Evolutionary conservation across 2,797 vertebrate genomes (phyloP), one percentile per base, ranked within the genome.

Genomic region (Artibeus lituratus): DNA sequence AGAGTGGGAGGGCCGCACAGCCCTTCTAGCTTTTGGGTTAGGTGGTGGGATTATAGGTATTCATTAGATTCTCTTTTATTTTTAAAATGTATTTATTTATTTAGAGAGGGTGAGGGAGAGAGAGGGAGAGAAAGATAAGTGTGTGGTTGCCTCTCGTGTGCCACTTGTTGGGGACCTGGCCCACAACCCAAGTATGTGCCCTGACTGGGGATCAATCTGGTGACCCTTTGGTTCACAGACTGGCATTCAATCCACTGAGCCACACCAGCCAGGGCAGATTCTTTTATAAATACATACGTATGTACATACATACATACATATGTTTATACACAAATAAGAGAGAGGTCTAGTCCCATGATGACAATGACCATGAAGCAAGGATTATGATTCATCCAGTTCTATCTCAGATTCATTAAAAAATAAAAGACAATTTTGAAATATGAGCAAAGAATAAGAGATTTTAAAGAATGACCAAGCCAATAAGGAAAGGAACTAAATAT

Each of bases 401-500:
- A 10, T 87, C 77, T 97, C 72, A 65, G 59, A n/a, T 72, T 90
- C 95, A 87, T 76, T 91, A 76, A 92, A 91, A 96, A 96, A 87
- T 83, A 92, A 91, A 88, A 87, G 53, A 10, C 29, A 73, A 83
- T 93, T 57, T 81, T 94, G 70, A 94, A 97, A 90, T 94, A 96
- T 39, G 88, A 96, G 67, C 90, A 93, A 83, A 94, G 73, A 81
- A 78, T 42, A 81, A 78, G 69, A 53, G 78, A 88, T 84, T 90
- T 92, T 95, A 83, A 96, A 83, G 59, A 88, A 95, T 90, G 81
- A 62, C 74, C 73, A 88, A 94, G 72, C 16, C 87, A 62, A 94
- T 92, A 94, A 94, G n/a, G 83, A 96, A 94, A 90, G 32, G 59
- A 96, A 80, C 77, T 96, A 91, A 78, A 95, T 70, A 81, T 94